Base-by-base conservation (phyloP, 2,888 invertebrate species). In the Perizoma affinitatum region DNA sequence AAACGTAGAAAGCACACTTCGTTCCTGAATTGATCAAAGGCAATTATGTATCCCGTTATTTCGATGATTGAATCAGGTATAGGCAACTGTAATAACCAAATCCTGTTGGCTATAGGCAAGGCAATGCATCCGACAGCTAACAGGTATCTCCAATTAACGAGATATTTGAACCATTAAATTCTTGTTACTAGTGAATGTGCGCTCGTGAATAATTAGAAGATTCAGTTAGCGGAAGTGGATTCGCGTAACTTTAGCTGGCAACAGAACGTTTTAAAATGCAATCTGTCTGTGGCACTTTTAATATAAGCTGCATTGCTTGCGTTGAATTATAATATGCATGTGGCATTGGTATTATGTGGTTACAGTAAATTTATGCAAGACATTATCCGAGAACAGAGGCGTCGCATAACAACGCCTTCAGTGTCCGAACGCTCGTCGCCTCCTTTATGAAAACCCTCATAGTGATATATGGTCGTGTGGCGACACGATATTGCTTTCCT, bases 341-440 rank as follows among this genome's bases (percentile, higher is more conserved):
- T 84, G 82, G 83, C 84, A 82, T 83, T 87, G 83, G 84, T 80
- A 86, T 86, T 83, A 85, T 82, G 79, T 84, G 88, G 88, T 90
- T 88, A 89, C 76, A 84, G 83, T 82, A 83, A 91, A 90, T 90
- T 88, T 89, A 91, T 91, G 89, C 88, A 87, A 90, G 90, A 88
- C 87, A 88, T 91, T 90, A 90, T 87, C 86, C 84, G 81, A 87
- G 86, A 87, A 87, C 84, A 84, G 82, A 80, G 81, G 80, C 82
- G 86, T 86, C 82, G 89, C 87, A 89, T 89, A 90, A 90, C 87
- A 88, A 84, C 90, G 88, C 88, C 88, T 87, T 85, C 84, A 82
- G 87, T 86, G 90, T 89, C 90, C 89, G 78, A 88, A 79, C 78
- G 76, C 72, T 71, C 77, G 78, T 76, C 78, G 82, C 78, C 82